Base-by-base conservation (phyloP, 2,113 vertebrate species). In the Heterochromis multidens region DNA sequence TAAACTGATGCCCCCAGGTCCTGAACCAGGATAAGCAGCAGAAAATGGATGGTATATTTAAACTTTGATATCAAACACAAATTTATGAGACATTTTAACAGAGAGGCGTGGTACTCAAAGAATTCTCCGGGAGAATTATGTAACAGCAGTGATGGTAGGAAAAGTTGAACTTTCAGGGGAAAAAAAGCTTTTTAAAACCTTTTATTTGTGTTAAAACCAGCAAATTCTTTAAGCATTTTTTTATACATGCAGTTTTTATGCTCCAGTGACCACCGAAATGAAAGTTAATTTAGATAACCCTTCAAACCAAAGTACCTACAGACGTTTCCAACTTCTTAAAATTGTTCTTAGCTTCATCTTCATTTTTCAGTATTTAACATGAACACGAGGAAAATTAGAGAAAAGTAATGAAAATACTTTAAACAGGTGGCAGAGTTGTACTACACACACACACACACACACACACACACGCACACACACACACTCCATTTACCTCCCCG, bases 311-410 rank as follows among this genome's bases (percentile, higher is more conserved):
- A 56, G 25, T 25, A 40, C 35, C n/a, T 1, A 25, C n/a, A 40
- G 21, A 67, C 23, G 8, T 25, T 25, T 67, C 1, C 62, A 25
- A 37, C 62, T 33, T 40, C n/a, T 21, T 37, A 10, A 1, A 13
- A 11, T 37, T 7, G 0, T 37, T 37, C 0, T 23, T 33, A 23
- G 33, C 62, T 23, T 23, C 12, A 65, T 65, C 23, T 14, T 65
- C 13, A 0, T 14, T 65, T 23, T 65, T 16, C 14, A 35, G 35
- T 23, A 40, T 40, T 63, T 63, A 37, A 33, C 61, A 63, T 63
- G 35, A 63, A 63, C 33, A 63, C 2, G 61, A 40, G 21, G 3
- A 63, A 63, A 16, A 63, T 0, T 35, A n/a, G 13, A 35, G 29
- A 80, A 19, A 80, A 52, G 31, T n/a, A 62, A 10, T 62, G 31